A percentile compares a stretch with the other conserved stretches of the same genome.
Evolutionary conservation across 2,888 invertebrate genomes (phyloP).

Genomic region (Trichopria drosophilae): DNA sequence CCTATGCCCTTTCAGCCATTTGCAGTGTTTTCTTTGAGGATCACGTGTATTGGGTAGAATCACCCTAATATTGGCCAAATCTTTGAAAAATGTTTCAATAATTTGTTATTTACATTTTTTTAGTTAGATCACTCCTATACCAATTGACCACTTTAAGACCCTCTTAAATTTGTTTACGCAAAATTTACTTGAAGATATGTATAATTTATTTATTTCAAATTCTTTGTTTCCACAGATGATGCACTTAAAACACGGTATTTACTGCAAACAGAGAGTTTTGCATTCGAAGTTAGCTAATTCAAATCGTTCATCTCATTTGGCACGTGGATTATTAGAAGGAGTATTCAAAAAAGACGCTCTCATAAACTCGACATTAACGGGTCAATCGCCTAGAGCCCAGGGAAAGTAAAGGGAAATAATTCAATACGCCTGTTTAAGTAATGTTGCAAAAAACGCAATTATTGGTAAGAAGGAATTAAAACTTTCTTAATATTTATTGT

Average conservation of each 20-base stretch:
- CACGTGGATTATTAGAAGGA: constrained; percentile 33
- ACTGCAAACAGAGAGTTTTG: constrained; percentile 32
- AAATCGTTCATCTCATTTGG: constrained; percentile 33
- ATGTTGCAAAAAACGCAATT: constrained; percentile 33
- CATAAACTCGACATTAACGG: constrained; percentile 33
- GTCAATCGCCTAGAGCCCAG: constrained; percentile 33
- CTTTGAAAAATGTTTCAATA: no score
- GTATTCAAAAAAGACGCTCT: constrained; percentile 35
- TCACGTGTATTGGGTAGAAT: no score
- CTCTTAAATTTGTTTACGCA: no score
- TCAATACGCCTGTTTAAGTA: constrained; percentile 32
- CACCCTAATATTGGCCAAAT: no score
- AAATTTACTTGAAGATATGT: no score
- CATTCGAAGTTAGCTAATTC: constrained; percentile 30
- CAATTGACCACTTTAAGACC: no score
- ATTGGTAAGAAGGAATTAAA: constrained; percentile 29
- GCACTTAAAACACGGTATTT: constrained; percentile 9
- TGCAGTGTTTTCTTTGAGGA: no score
- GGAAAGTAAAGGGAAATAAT: constrained; percentile 32
- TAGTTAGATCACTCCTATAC: no score
- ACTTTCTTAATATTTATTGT: no score
- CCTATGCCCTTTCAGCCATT: no score
- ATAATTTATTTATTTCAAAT: no score
- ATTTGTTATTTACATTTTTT: no score
- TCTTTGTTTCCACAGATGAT: constrained; percentile 13